A percentile compares a stretch with the other conserved stretches of the same genome.
Evolutionary conservation across 2,113 vertebrate species (phyloP).

Genomic region (Bubo scandiacus): DNA sequence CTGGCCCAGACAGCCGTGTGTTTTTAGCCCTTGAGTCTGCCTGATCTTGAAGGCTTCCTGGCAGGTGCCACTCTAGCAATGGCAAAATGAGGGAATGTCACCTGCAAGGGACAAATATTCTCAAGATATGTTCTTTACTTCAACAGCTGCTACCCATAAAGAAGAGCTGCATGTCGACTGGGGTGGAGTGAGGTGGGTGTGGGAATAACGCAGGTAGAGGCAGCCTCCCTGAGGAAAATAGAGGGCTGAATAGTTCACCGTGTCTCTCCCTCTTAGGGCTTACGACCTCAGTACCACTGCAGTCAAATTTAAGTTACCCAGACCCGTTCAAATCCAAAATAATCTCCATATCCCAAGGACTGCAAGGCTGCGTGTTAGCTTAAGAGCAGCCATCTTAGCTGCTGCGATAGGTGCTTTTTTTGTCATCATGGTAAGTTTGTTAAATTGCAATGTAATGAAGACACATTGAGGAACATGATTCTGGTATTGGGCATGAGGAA

Average conservation of each 20-base stretch:
- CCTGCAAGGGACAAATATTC: background rate
- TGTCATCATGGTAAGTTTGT: background rate
- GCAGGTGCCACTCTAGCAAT: background rate
- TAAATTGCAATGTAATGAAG: accelerated
- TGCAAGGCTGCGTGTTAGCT: background rate
- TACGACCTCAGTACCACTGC: background rate
- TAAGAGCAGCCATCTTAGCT: background rate
- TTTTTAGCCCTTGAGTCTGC: background rate
- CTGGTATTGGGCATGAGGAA: background rate
- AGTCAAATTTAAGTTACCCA: background rate
- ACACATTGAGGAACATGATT: background rate
- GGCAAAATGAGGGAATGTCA: background rate
- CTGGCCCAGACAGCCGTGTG: background rate
- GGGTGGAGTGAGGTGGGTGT: background rate
- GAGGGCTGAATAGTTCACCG: background rate
- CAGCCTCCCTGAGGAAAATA: background rate
- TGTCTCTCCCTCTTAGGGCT: background rate
- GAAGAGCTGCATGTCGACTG: background rate
- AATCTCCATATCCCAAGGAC: background rate
- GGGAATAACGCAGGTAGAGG: background rate
- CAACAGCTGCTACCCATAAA: background rate
- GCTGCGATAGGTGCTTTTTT: background rate
- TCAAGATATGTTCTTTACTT: background rate
- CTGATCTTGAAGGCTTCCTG: accelerated
- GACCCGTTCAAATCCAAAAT: background rate